Percentiles rank a stretch among this genome's conserved stretches.
Evolutionary conservation across 1,140 invertebrate species (phyloP).

Genomic region (Leucophenga varia): DNA sequence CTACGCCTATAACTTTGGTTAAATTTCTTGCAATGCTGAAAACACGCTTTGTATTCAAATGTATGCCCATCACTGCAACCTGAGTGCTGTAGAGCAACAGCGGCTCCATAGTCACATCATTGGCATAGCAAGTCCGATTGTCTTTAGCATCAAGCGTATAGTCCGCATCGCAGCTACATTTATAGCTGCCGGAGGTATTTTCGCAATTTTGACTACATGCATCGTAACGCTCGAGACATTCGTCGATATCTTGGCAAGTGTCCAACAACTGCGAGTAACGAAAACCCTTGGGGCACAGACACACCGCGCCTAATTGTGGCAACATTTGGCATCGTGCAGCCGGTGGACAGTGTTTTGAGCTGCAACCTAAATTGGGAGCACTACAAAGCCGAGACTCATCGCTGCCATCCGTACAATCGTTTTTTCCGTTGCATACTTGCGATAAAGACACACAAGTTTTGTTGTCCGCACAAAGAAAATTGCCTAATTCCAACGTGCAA

Average conservation of each 20-base stretch:
- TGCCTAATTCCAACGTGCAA: constrained; percentile 28
- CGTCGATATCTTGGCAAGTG: constrained; percentile 71
- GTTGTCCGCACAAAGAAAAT: constrained; percentile 49
- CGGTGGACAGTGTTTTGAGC: constrained; percentile 19
- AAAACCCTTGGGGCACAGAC: constrained; percentile 58
- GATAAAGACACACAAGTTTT: constrained; percentile 59
- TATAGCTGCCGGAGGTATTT: constrained; percentile 75
- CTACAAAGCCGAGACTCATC: constrained; percentile 47
- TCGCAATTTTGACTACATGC: constrained; percentile 82
- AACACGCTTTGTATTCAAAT: constrained; percentile 57
- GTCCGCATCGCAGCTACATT: constrained; percentile 76
- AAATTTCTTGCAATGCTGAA: constrained; percentile 58
- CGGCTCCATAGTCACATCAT: constrained; percentile 59
- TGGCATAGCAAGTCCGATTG: constrained; percentile 71
- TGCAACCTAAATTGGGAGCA: constrained; percentile 30
- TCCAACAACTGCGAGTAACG: constrained; percentile 35
- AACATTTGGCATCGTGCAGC: constrained; percentile 38
- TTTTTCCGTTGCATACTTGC: constrained; percentile 65
- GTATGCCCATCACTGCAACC: constrained; percentile 57
- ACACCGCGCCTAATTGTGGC: constrained; percentile 54
- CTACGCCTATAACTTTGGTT: constrained; percentile 67
- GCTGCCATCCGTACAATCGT: constrained; percentile 55
- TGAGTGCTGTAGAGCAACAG: constrained; percentile 67
- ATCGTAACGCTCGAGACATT: constrained; percentile 71
- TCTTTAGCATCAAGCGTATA: constrained; percentile 67